Base-by-base conservation (phyloP, 2,797 vertebrate species). In the Pseudochirops corinnae region DNA sequence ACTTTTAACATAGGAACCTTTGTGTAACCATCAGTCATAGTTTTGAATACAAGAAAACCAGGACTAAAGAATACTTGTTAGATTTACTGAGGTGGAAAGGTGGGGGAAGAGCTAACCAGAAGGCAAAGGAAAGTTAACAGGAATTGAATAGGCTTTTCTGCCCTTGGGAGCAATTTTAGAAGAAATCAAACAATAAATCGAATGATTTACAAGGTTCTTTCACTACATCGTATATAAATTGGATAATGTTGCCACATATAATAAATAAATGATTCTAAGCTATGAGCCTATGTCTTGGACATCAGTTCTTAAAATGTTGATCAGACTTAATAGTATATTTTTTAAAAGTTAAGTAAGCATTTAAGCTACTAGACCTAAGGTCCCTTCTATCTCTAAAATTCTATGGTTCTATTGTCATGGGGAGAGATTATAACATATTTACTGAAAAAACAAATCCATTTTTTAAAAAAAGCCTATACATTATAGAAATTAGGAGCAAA, bases 1-100 rank as follows among this genome's bases (percentile, higher is more conserved):
- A 93, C 90, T n/a, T 62, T 56, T 96, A 94, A 56, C 96, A 55
- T 0, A 26, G 56, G 57, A 82, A 56, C 93, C 95, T 97, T 95
- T 96, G 93, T 96, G 94, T 95, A 93, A 55, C 94, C 90, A 95
- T 92, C 96, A 95, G 94, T 95, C 95, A 94, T 90, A 92, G 93
- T 92, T 97, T 94, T 6, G 2, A 93, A 93, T 96, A 93, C 93
- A 93, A 93, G 95, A 92, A 95, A 95, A 96, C 91, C 53, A 96
- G 92, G 46, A 96, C 95, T 96, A 95, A 97, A 93, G 90, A 93
- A 95, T 90, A 67, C 39, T 92, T 96, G 96, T 97, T 95, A 95
- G 94, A 96, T 95, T 96, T 96, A 82, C 91, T 92, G 91, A 92
- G 56, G 95, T 13, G 33, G 56, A 96, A 92, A 92, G 58, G 74